These are phyloP conservation scores for Automeris io DNA, from an alignment of 2,888 invertebrate genomes.

Conservation along the genomic window DNA sequence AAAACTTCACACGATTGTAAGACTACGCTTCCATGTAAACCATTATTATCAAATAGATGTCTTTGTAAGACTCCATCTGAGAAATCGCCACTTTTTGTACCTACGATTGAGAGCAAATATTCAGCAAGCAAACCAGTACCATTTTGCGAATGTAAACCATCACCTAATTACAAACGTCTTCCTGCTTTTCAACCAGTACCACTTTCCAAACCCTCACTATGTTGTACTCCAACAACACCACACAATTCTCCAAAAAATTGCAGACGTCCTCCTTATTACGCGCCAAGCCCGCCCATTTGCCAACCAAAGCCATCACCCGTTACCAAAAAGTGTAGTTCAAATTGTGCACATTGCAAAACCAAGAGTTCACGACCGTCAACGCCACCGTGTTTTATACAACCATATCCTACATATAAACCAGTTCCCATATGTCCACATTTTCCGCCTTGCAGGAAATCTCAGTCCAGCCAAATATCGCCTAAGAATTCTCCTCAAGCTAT, in stretches of 20 bases:
- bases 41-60: too few relatives aligned
- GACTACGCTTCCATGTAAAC: too few relatives aligned
- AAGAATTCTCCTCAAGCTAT: not conserved
- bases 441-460: constrained; percentile 8
- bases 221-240: not conserved
- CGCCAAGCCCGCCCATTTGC: not conserved
- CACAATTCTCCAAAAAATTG: constrained; percentile 5
- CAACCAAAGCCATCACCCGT: not conserved
- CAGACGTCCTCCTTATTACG: not conserved
- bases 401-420: constrained; percentile 10
- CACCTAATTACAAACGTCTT: too few relatives aligned
- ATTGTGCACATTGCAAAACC: not conserved
- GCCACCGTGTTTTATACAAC: constrained; percentile 10
- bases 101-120: too few relatives aligned
- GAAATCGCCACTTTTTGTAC: too few relatives aligned
- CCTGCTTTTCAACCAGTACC: not conserved
- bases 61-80: too few relatives aligned
- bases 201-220: not conserved
- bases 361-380: not conserved
- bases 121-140: too few relatives aligned
- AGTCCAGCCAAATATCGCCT: constrained; percentile 5
- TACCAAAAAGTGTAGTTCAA: not conserved
- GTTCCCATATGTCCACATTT: constrained; percentile 9
- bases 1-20: too few relatives aligned
- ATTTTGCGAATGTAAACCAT: too few relatives aligned